Evolutionary conservation across 2,113 vertebrate genomes (phyloP).

Genomic region (Ciconia stormi): DNA sequence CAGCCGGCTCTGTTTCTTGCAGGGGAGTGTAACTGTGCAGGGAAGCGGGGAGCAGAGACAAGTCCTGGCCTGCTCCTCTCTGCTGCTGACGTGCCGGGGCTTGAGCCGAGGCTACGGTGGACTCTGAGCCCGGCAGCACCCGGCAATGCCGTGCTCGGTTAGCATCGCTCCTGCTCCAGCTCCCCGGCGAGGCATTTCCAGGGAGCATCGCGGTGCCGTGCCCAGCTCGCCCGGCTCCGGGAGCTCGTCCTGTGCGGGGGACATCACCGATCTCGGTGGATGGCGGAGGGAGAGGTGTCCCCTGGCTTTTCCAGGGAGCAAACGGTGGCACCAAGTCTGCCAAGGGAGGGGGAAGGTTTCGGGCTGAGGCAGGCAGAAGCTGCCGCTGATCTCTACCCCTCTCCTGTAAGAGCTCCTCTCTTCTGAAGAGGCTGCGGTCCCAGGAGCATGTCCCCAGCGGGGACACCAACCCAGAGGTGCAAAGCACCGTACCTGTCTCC

Average conservation of each 20-base stretch:
- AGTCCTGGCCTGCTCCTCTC: not conserved
- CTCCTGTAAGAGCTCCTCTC: not conserved
- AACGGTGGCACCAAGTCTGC: not conserved
- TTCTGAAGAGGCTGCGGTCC: not conserved
- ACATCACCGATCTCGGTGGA: fast-evolving
- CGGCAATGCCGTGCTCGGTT: fast-evolving
- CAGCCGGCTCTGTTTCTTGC: not conserved
- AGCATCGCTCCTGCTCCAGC: not conserved
- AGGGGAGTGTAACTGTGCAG: not conserved
- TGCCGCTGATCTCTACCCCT: not conserved
- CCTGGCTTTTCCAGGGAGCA: not conserved
- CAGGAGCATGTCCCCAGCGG: fast-evolving
- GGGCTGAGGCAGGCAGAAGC: not conserved
- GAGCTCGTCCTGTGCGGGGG: not conserved
- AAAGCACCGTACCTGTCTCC: fast-evolving
- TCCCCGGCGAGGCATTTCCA: not conserved
- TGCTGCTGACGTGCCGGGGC: fast-evolving
- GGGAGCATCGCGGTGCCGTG: fast-evolving
- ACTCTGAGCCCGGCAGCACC: not conserved
- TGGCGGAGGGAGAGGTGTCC: not conserved
- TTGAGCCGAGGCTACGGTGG: fast-evolving
- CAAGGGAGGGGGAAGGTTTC: too few species aligned
- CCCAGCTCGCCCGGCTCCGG: fast-evolving
- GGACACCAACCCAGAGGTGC: not conserved
- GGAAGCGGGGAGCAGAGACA: not conserved